Conservation (phyloP, 1,140 invertebrate genomes). For the Euborellia annulipes region DNA sequence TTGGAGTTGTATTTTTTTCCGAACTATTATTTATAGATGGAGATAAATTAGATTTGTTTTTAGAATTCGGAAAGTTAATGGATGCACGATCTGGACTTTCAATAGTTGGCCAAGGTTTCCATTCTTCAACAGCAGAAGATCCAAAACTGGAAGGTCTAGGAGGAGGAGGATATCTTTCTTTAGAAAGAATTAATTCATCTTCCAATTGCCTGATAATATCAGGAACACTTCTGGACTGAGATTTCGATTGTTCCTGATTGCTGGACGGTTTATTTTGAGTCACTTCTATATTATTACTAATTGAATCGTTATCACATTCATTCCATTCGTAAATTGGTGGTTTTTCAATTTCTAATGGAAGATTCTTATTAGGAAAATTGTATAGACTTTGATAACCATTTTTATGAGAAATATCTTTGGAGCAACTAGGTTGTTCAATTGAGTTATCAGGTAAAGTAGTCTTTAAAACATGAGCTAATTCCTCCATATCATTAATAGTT, state of each 20-base stretch:
- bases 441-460: slow-evolving; percentile 9
- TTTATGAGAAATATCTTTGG: background rate
- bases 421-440: background rate
- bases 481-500: slow-evolving; percentile 77
- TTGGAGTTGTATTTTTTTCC: background rate
- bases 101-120: slow-evolving; percentile 25
- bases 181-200: slow-evolving; percentile 35
- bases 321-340: background rate
- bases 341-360: background rate
- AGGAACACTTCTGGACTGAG: slow-evolving; percentile 46
- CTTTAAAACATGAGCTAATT: slow-evolving; percentile 54
- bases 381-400: background rate
- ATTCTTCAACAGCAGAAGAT: slow-evolving; percentile 10
- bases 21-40: slow-evolving; percentile 6
- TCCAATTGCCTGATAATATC: slow-evolving; percentile 55
- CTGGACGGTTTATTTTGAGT: slow-evolving; percentile 1
- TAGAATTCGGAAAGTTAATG: slow-evolving; percentile 7
- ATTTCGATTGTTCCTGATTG: slow-evolving; percentile 9
- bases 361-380: background rate
- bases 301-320: background rate
- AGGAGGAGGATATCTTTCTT: slow-evolving; percentile 6
- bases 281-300: background rate
- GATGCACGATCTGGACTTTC: slow-evolving; percentile 19
- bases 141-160: slow-evolving; percentile 12
- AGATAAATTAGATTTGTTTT: slow-evolving; percentile 9